Evolutionary conservation across 2,113 vertebrate species (phyloP).

Genomic region (Sorex fumeus): DNA sequence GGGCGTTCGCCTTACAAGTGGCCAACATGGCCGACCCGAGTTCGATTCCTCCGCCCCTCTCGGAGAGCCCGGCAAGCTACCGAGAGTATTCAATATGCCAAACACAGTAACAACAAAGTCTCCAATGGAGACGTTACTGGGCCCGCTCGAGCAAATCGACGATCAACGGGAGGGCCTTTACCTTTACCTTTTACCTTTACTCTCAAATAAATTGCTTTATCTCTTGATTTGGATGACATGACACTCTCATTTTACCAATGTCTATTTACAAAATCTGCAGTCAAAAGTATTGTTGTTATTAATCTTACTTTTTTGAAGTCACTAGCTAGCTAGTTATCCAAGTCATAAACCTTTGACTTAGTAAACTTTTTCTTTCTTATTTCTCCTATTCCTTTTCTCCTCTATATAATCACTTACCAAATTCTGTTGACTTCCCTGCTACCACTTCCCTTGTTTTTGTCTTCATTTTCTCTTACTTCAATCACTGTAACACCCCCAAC

Average conservation of each 20-base stretch:
- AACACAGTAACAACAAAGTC: too few species aligned
- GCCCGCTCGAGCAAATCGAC: too few species aligned
- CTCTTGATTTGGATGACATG: not conserved
- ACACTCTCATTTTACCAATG: not conserved
- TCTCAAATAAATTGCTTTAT: not conserved
- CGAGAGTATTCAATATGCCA: too few species aligned
- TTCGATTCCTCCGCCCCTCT: too few species aligned
- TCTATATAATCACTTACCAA: not conserved
- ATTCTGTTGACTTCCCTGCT: not conserved
- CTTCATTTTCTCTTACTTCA: not conserved
- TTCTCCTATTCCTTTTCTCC: not conserved
- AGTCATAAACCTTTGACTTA: not conserved
- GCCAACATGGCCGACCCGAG: too few species aligned
- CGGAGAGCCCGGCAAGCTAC: too few species aligned
- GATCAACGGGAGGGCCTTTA: too few species aligned
- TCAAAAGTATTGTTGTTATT: not conserved
- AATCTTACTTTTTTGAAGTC: not conserved
- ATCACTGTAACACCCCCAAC: not conserved
- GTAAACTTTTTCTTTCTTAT: not conserved
- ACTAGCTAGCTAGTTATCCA: not conserved
- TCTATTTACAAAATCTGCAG: not conserved
- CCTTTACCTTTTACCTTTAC: too few species aligned
- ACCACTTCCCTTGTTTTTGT: not conserved
- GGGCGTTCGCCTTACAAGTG: too few species aligned
- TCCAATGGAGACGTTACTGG: too few species aligned